A percentile compares a stretch with the other conserved stretches of the same genome.
Conservation (phyloP, 2,113 vertebrate genomes). For the Anarrhichthys ocellatus region DNA sequence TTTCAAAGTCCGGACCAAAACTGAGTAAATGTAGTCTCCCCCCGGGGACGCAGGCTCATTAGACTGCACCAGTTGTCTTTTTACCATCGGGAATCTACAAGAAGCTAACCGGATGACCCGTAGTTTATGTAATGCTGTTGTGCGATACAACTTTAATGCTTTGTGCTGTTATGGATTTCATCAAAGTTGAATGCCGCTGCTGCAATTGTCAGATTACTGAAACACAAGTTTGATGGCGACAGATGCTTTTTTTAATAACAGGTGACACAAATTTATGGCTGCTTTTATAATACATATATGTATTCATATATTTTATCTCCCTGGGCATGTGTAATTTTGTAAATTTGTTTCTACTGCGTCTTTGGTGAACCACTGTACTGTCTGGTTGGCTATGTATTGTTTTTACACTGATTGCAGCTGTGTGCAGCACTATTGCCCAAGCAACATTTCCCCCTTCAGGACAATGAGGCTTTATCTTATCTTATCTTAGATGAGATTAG, state of each 20-base stretch:
- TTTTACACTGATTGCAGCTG: not conserved
- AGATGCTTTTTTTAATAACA: not conserved
- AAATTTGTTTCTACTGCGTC: not conserved
- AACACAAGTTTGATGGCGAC: constrained; percentile 11
- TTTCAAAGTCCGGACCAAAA: constrained; percentile 22
- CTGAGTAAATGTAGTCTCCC: constrained; percentile 21
- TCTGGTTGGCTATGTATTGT: not conserved
- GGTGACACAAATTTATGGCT: not conserved
- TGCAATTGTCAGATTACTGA: constrained; percentile 2
- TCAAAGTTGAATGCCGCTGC: constrained; percentile 44
- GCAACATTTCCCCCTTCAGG: not conserved
- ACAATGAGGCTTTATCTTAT: not conserved
- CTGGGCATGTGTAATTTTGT: not conserved
- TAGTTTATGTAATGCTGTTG: constrained; percentile 24
- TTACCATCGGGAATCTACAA: constrained; percentile 9
- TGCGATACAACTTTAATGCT: constrained; percentile 40
- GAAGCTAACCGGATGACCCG: constrained; percentile 28
- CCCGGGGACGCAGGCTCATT: constrained; percentile 36
- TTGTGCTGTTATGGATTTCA: constrained; percentile 27
- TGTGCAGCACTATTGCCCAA: not conserved
- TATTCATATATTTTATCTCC: not conserved
- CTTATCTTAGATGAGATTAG: not conserved
- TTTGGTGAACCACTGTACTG: not conserved
- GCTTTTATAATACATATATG: not conserved
- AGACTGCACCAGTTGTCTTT: constrained; percentile 31